Base-by-base conservation (phyloP, 2,888 invertebrate species). In the Epinotia brunnichana region DNA sequence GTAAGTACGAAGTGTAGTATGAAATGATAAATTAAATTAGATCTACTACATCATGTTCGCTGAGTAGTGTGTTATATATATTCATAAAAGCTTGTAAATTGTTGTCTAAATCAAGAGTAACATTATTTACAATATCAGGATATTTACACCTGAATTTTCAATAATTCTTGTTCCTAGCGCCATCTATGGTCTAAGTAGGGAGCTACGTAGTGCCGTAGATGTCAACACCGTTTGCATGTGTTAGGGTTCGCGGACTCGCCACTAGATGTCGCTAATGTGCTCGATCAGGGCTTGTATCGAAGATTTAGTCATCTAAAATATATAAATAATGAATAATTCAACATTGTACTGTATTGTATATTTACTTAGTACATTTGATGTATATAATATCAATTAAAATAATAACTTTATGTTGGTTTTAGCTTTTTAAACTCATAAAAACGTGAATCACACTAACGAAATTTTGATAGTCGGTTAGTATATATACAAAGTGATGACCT, bases 221-320 rank as follows among this genome's bases (percentile, higher is more conserved):
- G n/a, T n/a, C n/a, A n/a, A n/a, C n/a, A 10, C 17, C 3, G 13
- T 9, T 3, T 1, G 7, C 3, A 19, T 19, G 2, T 19, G n/a
- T n/a, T n/a, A n/a, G n/a, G 41, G 54, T 56, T 66, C 5, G 15
- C 7, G 13, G 7, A 15, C 15, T 66, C 11, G 66, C 54, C 66
- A n/a, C 19, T 66, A 66, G 66, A n/a, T 56, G 66, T 39, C 54
- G 41, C 56, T 66, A 66, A 11, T 53, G 41, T 2, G 66, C 21
- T 3, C 13, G 1, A 39, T 19, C 9, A 9, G 15, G 4, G n/a
- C 9, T 5, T 9, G 2, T n/a, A 1, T 4, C 0, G 21, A 11
- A 5, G 21, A 41, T 24, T 54, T 56, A 41, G 3, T 24, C 2
- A 0, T 29, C 41, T 56, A 41, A 21, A 39, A 19, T 56, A 54